These are phyloP conservation scores for Zaprionus ornatus DNA, from an alignment of 1,140 invertebrate species.

Conservation along the genomic window DNA sequence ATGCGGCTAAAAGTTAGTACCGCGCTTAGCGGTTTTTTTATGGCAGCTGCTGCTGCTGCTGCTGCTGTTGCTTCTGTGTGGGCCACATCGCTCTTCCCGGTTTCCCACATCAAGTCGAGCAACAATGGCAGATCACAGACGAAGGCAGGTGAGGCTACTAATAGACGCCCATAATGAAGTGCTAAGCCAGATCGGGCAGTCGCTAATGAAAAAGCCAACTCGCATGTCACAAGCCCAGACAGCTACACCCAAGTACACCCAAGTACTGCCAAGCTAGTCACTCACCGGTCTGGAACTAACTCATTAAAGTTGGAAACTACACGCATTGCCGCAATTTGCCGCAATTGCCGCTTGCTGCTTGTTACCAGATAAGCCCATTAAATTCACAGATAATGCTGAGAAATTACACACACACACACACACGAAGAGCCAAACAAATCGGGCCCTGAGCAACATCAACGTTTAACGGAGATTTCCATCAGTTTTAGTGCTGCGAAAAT, in stretches of 20 bases:
- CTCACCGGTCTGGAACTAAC: slow-evolving; percentile 2
- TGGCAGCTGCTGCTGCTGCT: neutral
- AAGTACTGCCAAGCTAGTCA: neutral
- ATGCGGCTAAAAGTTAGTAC: slow-evolving; percentile 16
- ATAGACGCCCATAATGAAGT: slow-evolving; percentile 68
- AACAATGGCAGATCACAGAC: slow-evolving; percentile 51
- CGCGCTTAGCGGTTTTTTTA: slow-evolving; percentile 28
- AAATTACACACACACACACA: slow-evolving; percentile 34
- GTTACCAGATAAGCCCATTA: slow-evolving; percentile 35
- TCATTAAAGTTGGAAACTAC: slow-evolving; percentile 45
- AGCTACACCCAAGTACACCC: neutral
- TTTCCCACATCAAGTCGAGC: slow-evolving; percentile 51
- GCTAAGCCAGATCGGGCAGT: slow-evolving; percentile 60
- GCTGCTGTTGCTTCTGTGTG: slow-evolving; percentile 47
- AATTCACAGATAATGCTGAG: slow-evolving; percentile 55
- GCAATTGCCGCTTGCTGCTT: slow-evolving; percentile 19
- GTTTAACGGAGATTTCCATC: slow-evolving; percentile 8
- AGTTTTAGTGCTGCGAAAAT: neutral
- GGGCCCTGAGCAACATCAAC: neutral
- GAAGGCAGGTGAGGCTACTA: slow-evolving; percentile 59
- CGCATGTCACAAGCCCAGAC: slow-evolving; percentile 37
- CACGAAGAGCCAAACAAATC: slow-evolving; percentile 8
- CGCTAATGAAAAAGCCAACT: slow-evolving; percentile 65
- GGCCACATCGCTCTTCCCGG: slow-evolving; percentile 30
- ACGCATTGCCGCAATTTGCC: slow-evolving; percentile 22